Percentiles rank a stretch among this genome's conserved stretches.
Conservation (phyloP, 2,113 vertebrate genomes). For the Trematocara marginatum region DNA sequence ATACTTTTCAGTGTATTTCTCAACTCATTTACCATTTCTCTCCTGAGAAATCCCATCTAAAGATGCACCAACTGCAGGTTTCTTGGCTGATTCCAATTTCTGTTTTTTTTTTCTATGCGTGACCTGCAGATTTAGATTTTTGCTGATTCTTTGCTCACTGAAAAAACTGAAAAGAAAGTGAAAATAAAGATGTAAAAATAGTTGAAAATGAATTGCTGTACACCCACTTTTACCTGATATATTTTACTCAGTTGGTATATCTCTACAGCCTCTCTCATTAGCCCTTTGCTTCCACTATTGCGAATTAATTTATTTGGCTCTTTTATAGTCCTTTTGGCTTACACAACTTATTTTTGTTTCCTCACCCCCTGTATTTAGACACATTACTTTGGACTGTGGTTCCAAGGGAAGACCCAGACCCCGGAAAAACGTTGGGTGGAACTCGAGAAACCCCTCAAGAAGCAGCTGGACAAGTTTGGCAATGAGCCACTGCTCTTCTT, state of each 20-base stretch:
- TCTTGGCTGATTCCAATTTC: not conserved
- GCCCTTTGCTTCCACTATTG: not conserved
- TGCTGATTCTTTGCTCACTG: not conserved
- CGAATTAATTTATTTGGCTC: not conserved
- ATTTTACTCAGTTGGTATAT: not conserved
- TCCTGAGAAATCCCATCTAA: not conserved
- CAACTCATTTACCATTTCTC: not conserved
- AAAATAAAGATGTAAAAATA: not conserved
- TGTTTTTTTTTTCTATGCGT: not conserved
- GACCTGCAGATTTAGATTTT: not conserved
- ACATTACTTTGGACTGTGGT: constrained; percentile 94
- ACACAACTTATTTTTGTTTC: not conserved
- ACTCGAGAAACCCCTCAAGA: constrained; percentile 96
- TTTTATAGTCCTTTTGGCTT: not conserved
- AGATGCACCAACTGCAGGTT: not conserved
- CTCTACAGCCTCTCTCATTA: not conserved
- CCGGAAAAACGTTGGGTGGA: constrained; percentile 94
- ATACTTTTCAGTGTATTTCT: not conserved
- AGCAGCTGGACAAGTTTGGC: constrained; percentile 97
- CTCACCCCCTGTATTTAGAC: constrained; percentile 68
- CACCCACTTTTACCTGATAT: not conserved
- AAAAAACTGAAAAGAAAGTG: not conserved
- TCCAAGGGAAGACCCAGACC: constrained; percentile 88
- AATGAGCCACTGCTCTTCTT: constrained; percentile 94
- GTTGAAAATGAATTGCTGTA: not conserved